Conservation (phyloP, 2,113 vertebrate species). For the Circaetus gallicus region DNA sequence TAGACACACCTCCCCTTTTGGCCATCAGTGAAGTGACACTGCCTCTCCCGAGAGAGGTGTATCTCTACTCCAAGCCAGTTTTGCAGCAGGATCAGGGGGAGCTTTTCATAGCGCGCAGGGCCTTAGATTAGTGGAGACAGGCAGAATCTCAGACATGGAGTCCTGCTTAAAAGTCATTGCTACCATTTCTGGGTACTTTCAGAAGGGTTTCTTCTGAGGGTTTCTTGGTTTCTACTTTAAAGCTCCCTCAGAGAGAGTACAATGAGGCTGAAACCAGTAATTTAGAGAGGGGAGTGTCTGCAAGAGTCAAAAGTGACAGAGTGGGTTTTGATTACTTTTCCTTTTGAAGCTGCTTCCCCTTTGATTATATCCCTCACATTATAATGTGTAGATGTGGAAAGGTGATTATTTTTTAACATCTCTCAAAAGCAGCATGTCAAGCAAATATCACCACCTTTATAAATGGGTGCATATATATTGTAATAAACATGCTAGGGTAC, state of each 20-base stretch:
- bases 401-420: neutral
- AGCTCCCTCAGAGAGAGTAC: neutral
- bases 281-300: neutral
- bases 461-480: neutral
- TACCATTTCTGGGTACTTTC: neutral
- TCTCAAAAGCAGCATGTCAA: neutral
- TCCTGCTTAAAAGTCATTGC: neutral
- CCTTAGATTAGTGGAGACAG: neutral
- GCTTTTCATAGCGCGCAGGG: neutral
- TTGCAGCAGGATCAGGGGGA: neutral
- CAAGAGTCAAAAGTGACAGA: neutral
- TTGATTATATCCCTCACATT: neutral
- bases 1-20: neutral
- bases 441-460: neutral
- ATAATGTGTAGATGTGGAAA: neutral
- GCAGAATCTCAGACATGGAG: neutral
- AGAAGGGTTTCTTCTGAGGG: neutral
- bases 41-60: fast-evolving
- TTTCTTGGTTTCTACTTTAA: neutral
- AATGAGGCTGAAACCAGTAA: neutral
- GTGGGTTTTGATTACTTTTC: neutral
- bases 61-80: neutral
- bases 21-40: neutral
- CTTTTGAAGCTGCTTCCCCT: neutral
- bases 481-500: fast-evolving